These are phyloP conservation scores for Patiria miniata DNA, from an alignment of 35 echinoderm and acorn worm genomes.

Conservation along the genomic window DNA sequence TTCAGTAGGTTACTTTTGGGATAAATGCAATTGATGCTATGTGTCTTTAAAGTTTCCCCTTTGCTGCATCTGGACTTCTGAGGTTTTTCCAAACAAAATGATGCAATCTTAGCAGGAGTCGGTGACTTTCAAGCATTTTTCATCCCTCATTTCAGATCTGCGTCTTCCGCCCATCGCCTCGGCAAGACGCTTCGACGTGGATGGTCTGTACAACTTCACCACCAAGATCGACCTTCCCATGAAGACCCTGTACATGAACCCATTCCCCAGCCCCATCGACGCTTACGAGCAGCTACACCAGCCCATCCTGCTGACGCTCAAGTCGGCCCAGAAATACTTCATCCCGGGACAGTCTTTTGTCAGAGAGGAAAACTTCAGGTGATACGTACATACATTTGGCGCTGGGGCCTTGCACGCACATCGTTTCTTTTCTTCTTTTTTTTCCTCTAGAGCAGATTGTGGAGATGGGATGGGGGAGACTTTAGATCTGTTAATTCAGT, in stretches of 20 bases:
- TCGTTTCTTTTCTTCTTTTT: too few species aligned
- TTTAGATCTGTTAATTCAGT: too few species aligned
- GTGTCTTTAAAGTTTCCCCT: too few species aligned
- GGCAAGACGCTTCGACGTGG: conserved; percentile 53
- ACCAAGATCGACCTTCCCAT: conserved; percentile 96
- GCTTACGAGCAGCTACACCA: conserved; percentile 92
- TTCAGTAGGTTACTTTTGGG: too few species aligned
- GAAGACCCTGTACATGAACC: conserved; percentile 94
- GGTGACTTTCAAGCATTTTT: not conserved
- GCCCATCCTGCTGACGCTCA: conserved; percentile 90
- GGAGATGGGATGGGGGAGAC: too few species aligned
- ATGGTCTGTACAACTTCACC: conserved; percentile 95
- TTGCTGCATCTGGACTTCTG: too few species aligned
- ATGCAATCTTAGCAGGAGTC: too few species aligned
- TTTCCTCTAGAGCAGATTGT: too few species aligned
- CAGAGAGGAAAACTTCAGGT: conserved; percentile 73
- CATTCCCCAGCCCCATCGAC: conserved; percentile 93
- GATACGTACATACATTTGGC: not conserved
- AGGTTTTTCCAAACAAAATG: too few species aligned
- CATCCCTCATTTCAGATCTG: conserved; percentile 63
- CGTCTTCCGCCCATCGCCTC: conserved; percentile 73
- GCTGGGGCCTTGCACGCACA: too few species aligned
- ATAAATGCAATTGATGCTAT: too few species aligned
- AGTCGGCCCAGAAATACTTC: conserved; percentile 98
- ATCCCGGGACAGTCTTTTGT: conserved; percentile 85